Percentiles rank a stretch among this genome's conserved stretches.
phyloP scores from a whole-genome alignment of 2,797 vertebrate species.

The Chaetophractus vellerosus region DNA sequence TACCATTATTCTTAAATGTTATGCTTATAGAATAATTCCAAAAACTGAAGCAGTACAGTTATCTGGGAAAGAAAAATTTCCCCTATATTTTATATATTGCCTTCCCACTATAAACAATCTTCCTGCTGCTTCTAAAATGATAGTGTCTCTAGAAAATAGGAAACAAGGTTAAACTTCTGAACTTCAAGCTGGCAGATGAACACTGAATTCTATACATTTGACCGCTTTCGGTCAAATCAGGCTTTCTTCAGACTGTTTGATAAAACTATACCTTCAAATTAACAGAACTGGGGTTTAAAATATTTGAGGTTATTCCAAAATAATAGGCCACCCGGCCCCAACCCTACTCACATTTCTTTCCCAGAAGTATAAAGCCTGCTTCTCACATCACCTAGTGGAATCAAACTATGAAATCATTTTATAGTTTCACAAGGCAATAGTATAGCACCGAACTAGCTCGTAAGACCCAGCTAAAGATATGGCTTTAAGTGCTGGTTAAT shows the following conservation, averaged over 20 bases:
- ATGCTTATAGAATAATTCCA: background rate
- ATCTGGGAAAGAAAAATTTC: background rate
- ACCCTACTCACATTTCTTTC: background rate
- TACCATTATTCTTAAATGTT: constrained; percentile 29
- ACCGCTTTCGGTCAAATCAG: background rate
- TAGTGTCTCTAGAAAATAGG: background rate
- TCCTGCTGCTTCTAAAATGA: constrained; percentile 25
- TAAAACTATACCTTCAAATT: constrained; percentile 10
- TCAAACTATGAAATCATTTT: background rate
- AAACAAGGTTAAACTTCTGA: background rate
- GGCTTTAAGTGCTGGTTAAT: constrained; percentile 1
- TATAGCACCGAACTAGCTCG: background rate
- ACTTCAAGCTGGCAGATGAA: background rate
- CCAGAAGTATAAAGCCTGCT: background rate
- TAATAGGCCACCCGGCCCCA: background rate
- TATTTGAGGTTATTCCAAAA: constrained; percentile 18
- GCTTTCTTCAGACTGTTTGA: background rate
- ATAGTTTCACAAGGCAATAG: constrained; percentile 1
- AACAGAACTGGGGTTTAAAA: background rate
- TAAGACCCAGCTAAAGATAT: background rate
- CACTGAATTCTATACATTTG: background rate
- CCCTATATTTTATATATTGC: background rate
- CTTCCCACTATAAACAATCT: constrained; percentile 44
- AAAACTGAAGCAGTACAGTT: constrained; percentile 18
- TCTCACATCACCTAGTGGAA: background rate